phyloP scores from a whole-genome alignment of 2,113 vertebrate species.

The Salminus brasiliensis region DNA sequence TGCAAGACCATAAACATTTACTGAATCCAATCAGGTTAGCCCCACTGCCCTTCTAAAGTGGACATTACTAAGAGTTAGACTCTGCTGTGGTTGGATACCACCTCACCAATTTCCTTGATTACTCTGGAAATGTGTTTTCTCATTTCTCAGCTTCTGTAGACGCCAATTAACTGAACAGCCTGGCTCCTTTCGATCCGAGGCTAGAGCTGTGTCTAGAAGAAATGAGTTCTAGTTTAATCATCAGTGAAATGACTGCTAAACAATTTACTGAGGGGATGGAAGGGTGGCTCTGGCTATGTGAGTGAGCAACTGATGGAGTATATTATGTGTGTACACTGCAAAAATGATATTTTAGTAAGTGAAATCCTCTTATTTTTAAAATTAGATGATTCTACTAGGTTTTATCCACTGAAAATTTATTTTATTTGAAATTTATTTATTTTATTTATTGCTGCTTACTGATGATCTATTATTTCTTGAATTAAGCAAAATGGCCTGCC shows the following conservation, averaged over 20 bases:
- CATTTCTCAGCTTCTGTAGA: slow-evolving; percentile 62
- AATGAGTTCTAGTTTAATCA: neutral
- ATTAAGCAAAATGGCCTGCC: no score
- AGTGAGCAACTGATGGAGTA: no score
- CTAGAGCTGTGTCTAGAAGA: slow-evolving; percentile 12
- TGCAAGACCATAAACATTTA: neutral
- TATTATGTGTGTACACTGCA: no score
- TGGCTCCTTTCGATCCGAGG: slow-evolving; percentile 5
- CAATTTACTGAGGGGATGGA: neutral
- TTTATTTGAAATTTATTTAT: no score
- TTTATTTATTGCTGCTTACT: no score
- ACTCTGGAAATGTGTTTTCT: slow-evolving; percentile 63
- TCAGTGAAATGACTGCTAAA: neutral
- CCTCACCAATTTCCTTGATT: slow-evolving; percentile 73
- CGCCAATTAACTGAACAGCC: slow-evolving; percentile 20
- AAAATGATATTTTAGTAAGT: no score
- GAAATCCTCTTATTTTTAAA: no score
- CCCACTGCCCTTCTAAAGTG: neutral
- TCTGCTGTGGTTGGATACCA: slow-evolving; percentile 53
- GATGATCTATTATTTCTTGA: no score
- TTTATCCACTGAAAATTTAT: no score
- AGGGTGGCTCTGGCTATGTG: neutral
- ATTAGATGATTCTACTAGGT: no score
- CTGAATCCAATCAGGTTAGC: neutral
- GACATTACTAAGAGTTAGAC: slow-evolving; percentile 48